phyloP scores from a whole-genome alignment of 1,140 invertebrate genomes.

The Delia radicum region DNA sequence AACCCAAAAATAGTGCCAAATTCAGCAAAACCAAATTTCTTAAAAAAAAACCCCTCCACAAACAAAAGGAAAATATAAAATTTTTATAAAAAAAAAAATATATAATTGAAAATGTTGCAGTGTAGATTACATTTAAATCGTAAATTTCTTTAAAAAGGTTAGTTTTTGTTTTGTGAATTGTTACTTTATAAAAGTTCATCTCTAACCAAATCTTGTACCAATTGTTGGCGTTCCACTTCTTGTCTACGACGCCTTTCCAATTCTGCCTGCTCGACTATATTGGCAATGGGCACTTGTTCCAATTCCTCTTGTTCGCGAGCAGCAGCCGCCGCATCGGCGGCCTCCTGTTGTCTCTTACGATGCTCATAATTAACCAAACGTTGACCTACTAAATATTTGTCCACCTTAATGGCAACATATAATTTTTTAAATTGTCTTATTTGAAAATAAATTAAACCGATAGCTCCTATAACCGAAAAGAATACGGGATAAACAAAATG shows the following conservation, averaged over 20 bases:
- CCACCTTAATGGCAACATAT: constrained; percentile 98
- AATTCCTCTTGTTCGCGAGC: constrained; percentile 20
- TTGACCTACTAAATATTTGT: constrained; percentile 96
- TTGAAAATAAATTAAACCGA: constrained; percentile 71
- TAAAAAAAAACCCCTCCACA: no score
- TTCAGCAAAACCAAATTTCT: no score
- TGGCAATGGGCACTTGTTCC: constrained; percentile 20
- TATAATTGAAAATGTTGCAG: no score
- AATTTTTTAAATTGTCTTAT: constrained; percentile 89
- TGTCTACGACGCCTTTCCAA: constrained; percentile 34
- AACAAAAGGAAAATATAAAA: no score
- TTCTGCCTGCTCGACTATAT: constrained; percentile 32
- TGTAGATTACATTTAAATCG: no score
- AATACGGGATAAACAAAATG: constrained; percentile 91
- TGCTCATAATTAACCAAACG: constrained; percentile 94
- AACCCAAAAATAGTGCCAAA: no score
- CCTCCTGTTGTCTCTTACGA: constrained; percentile 61
- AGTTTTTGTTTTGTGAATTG: no score
- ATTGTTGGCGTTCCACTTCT: constrained; percentile 28
- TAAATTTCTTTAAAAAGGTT: no score
- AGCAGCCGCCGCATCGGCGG: constrained; percentile 25
- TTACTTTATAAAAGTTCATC: constrained; percentile 30
- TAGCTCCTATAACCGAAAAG: constrained; percentile 70
- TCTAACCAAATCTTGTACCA: constrained; percentile 31
- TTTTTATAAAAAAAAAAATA: no score